These are phyloP conservation scores for Drosophila infuscata DNA, from an alignment of 2,888 invertebrate species.

Conservation along the genomic window DNA sequence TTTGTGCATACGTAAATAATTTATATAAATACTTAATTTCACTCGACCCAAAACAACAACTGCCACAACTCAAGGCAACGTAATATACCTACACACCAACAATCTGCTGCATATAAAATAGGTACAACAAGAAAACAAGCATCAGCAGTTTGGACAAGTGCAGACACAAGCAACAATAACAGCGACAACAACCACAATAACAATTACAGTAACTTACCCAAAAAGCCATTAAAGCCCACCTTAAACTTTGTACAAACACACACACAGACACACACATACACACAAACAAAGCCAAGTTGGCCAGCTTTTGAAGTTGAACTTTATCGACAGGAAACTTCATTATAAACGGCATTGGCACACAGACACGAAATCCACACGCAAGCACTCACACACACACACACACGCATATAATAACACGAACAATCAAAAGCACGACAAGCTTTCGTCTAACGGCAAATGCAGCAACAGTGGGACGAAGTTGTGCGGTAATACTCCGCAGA, in stretches of 20 bases:
- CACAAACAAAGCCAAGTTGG: slow-evolving; percentile 18
- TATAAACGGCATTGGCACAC: slow-evolving; percentile 77
- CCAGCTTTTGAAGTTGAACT: slow-evolving; percentile 67
- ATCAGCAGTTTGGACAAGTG: slow-evolving; percentile 28
- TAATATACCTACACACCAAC: slow-evolving; percentile 25
- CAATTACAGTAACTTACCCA: slow-evolving; percentile 36
- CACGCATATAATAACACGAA: slow-evolving; percentile 2
- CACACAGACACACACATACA: slow-evolving; percentile 13
- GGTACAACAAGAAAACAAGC: slow-evolving; percentile 18
- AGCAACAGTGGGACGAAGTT: slow-evolving; percentile 43
- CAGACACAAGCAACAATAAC: slow-evolving; percentile 24
- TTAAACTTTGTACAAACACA: slow-evolving; percentile 54
- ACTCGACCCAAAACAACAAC: slow-evolving; percentile 13
- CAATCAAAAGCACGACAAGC: slow-evolving; percentile 21
- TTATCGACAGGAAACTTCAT: slow-evolving; percentile 80
- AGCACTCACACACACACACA: slow-evolving; percentile 7
- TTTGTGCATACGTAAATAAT: slow-evolving; percentile 1
- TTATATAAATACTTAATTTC: slow-evolving; percentile 7
- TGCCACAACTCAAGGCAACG: slow-evolving; percentile 40
- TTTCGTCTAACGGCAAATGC: slow-evolving; percentile 58
- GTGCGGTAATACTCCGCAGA: slow-evolving; percentile 56
- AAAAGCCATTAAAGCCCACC: slow-evolving; percentile 58
- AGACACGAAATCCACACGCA: slow-evolving; percentile 39
- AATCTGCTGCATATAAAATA: slow-evolving; percentile 43
- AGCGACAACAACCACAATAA: slow-evolving; percentile 7